Conservation (phyloP, 2,797 vertebrate genomes). For the Moxostoma hubbsi region DNA sequence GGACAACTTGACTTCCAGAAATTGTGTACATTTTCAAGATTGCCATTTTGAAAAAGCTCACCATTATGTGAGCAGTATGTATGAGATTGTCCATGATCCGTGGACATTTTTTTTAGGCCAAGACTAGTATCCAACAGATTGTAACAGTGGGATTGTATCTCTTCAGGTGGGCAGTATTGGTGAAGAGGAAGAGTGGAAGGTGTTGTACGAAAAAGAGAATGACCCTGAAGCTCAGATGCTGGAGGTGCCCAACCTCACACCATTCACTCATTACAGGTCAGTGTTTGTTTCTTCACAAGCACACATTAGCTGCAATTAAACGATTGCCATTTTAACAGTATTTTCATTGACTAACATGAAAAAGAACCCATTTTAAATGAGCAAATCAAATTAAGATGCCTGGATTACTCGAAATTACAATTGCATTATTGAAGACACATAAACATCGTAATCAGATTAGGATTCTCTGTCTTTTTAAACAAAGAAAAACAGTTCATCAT, state of each 20-base stretch:
- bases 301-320: not conserved
- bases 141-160: not conserved
- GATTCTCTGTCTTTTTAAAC: slow-evolving; percentile 13
- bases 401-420: slow-evolving; percentile 36
- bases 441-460: slow-evolving; percentile 19
- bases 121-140: not conserved
- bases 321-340: slow-evolving; percentile 8
- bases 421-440: slow-evolving; percentile 22
- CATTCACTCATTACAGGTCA: slow-evolving; percentile 96
- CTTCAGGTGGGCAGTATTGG: slow-evolving; percentile 80
- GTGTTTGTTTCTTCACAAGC: slow-evolving; percentile 34
- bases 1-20: not conserved
- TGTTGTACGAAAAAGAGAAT: slow-evolving; percentile 86
- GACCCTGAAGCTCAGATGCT: slow-evolving; percentile 86
- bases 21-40: not conserved
- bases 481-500: slow-evolving; percentile 1
- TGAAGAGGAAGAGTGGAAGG: slow-evolving; percentile 86
- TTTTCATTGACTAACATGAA: slow-evolving; percentile 26
- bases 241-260: slow-evolving; percentile 89
- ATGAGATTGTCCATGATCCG: no score
- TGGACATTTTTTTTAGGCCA: no score
- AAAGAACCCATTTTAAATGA: slow-evolving; percentile 9
- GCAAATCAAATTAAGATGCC: slow-evolving; percentile 29
- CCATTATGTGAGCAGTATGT: not conserved
- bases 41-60: not conserved